Evolutionary conservation across 1,140 invertebrate species (phyloP).

Genomic region (Ericerus pela): DNA sequence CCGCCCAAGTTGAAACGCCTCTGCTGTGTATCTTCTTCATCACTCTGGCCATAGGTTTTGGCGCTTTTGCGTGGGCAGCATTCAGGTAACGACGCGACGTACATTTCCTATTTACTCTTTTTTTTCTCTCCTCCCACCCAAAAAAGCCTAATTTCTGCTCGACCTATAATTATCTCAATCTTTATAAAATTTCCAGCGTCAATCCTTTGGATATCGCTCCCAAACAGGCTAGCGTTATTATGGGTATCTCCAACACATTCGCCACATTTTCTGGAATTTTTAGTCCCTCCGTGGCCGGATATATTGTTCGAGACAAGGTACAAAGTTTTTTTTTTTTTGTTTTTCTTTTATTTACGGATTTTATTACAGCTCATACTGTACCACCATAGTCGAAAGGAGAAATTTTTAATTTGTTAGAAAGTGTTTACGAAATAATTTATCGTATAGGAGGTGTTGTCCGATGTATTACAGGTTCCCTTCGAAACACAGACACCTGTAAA

Average conservation of each 20-base stretch:
- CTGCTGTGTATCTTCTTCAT: conserved; percentile 54
- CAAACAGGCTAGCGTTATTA: conserved; percentile 61
- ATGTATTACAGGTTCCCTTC: too few species aligned
- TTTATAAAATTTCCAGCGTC: conserved; percentile 45
- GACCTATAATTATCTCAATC: conserved; percentile 31
- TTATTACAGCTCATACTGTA: neutral
- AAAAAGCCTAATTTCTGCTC: neutral
- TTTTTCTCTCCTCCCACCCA: neutral
- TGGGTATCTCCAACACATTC: conserved; percentile 78
- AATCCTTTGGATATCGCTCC: conserved; percentile 79
- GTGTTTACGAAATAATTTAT: too few species aligned
- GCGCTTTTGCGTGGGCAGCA: conserved; percentile 77
- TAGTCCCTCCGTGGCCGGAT: conserved; percentile 61
- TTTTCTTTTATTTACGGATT: conserved; percentile 1
- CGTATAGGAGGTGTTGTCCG: too few species aligned
- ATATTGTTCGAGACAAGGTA: conserved; percentile 55
- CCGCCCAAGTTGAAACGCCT: conserved; percentile 49
- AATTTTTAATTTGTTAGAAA: too few species aligned
- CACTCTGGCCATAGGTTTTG: conserved; percentile 69
- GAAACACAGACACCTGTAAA: too few species aligned
- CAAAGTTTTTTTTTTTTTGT: neutral
- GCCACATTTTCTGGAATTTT: conserved; percentile 77
- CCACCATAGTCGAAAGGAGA: too few species aligned
- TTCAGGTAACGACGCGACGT: conserved; percentile 41
- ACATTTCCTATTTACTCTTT: neutral